phyloP scores from a whole-genome alignment of 2,113 vertebrate genomes.

The Mellivora capensis region DNA sequence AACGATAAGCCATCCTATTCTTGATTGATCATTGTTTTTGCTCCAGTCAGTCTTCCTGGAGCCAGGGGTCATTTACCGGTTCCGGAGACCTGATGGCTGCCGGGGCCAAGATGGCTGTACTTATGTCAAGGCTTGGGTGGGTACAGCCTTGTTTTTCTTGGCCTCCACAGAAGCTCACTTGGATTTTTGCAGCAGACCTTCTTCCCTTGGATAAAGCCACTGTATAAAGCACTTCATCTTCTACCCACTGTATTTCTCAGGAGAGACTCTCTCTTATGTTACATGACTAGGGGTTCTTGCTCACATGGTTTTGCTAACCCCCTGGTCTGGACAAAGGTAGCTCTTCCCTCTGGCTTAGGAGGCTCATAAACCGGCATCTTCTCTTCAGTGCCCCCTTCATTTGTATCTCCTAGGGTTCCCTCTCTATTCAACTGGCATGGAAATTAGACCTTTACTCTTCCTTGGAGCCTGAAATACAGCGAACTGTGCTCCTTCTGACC shows the following conservation, averaged over 20 bases:
- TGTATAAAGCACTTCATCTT: neutral
- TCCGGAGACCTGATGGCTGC: too few species aligned
- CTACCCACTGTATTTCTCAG: neutral
- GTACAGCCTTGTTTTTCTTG: too few species aligned
- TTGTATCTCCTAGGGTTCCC: neutral
- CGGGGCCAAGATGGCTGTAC: too few species aligned
- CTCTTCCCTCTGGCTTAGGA: neutral
- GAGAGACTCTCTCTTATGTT: neutral
- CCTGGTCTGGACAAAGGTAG: neutral
- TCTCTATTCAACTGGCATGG: neutral
- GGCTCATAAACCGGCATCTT: neutral
- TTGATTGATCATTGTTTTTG: too few species aligned
- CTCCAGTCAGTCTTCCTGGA: too few species aligned
- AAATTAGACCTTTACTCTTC: neutral
- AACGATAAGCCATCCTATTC: too few species aligned
- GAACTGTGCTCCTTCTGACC: neutral
- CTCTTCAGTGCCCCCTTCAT: neutral
- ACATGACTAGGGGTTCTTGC: neutral
- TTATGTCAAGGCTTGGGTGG: too few species aligned
- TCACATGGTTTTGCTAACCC: neutral
- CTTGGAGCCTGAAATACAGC: neutral
- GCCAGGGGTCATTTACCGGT: too few species aligned
- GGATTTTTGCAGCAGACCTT: neutral
- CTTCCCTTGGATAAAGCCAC: neutral
- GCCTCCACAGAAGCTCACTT: neutral